Evolutionary conservation across 2,113 vertebrate species (phyloP), one percentile per base, ranked within the genome.

Genomic region (Zosterops hypoxanthus): DNA sequence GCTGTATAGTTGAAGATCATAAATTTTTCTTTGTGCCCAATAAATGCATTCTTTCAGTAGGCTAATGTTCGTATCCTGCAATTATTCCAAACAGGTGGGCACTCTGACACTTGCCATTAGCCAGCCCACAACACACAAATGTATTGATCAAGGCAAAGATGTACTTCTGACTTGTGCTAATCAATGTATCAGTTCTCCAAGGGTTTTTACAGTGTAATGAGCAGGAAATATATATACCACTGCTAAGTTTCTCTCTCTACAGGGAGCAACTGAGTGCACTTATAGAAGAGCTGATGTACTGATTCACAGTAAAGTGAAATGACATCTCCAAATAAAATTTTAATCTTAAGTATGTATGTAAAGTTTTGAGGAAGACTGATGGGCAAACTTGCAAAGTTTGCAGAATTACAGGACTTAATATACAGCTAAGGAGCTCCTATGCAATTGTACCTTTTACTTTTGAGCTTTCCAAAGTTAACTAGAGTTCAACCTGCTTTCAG

Each of bases 251-350:
- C 97, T 92, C 80, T 94, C 95, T 97, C 96, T 97, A 96, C 86
- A 52, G 97, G 97, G 97, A 97, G 95, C 95, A 96, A 97, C 97
- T 97, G 97, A 97, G 88, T 92, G 97, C 96, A 97, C 97, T 98
- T 97, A 97, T 16, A 50, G 92, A 96, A 95, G 93, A 97, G 95
- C 96, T 98, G 97, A 97, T 96, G 91, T 96, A 97, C 94, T 97
- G 95, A 95, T 95, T 95, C 41, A 2, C 96, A 95, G 86, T 93
- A 96, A 97, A 98, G 82, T 78, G 95, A 96, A 96, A 97, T 81
- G 94, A 94, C 92, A 82, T 94, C 73, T 92, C 57, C 82, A 94
- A 91, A 95, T 92, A 82, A 97, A 96, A 93, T 76, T 85, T 97
- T 96, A 94, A 93, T 97, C 95, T 94, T 96, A 92, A 96, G 91